Base-by-base conservation (phyloP, 2,888 invertebrate species). In the Cephus runcator region DNA sequence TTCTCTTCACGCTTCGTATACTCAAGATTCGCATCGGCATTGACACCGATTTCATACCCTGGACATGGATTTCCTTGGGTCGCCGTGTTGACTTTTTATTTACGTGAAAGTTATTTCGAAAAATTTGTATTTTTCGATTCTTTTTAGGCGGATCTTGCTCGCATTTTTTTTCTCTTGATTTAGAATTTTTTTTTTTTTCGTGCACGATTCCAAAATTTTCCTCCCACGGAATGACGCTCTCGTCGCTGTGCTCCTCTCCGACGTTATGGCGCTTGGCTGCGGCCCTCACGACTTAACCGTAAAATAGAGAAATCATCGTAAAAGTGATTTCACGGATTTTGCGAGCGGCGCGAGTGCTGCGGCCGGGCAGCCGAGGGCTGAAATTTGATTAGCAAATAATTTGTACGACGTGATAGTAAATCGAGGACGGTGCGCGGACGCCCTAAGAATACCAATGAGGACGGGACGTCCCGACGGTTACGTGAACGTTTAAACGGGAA, bases 331-430 rank as follows among this genome's bases (percentile, higher is more conserved):
- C 56, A 23, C 23, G 15, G 56, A 56, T 56, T 56, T 56, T 56
- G 23, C 56, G 23, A 56, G 23, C 2, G 69, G 56, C 34, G 36
- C 68, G 73, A 30, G 40, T 73, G 77, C 68, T 12, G 1, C 56
- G 75, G 33, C 36, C 4, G 34, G 34, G 40, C 56, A 30, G 31
- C 35, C n/a, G 78, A 73, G 81, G 77, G 80, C 85, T 84, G 87
- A 90, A 90, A 91, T 91, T 90, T 91, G 91, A 91, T 91, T 91
- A 91, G 90, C 88, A 91, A 91, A 91, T 91, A 91, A 91, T 91
- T 90, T 90, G 90, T 88, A 85, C 87, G 86, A 90, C 91, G 90
- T 90, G 91, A 90, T 91, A 89, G 88, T 90, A 88, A 90, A 90
- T 90, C 90, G 89, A 87, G 88, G 88, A 85, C 82, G 86, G 75